Evolutionary conservation across 2,888 invertebrate genomes (phyloP).

Genomic region (Chalcis sispes): DNA sequence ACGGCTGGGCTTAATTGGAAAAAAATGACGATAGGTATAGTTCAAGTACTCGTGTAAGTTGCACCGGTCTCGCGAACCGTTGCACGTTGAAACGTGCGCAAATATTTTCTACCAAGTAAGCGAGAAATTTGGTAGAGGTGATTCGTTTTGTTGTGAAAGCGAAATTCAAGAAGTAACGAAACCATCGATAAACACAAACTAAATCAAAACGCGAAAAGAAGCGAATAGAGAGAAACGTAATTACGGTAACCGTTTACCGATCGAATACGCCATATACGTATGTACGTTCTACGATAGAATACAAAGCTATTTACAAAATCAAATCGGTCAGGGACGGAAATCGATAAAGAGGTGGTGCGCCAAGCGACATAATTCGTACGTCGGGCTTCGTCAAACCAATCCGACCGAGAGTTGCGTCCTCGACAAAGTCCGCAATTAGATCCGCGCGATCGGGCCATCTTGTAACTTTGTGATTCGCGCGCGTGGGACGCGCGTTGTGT

Average conservation of each 20-base stretch:
- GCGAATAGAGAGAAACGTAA: no score
- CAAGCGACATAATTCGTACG: constrained; percentile 1
- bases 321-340: constrained; percentile 12
- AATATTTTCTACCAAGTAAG: no score
- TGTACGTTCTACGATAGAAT: not conserved
- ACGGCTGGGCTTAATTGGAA: constrained; percentile 22
- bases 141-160: no score
- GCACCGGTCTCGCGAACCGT: no score
- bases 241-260: no score
- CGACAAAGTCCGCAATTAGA: constrained; percentile 31
- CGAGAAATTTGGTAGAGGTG: no score
- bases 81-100: no score
- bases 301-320: not conserved
- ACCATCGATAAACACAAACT: no score
- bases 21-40: constrained; percentile 13
- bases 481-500: not conserved
- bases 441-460: constrained; percentile 7
- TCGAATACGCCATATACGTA: no score
- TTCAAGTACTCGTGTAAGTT: no score
- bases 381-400: not conserved
- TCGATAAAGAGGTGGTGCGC: not conserved
- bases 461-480: constrained; percentile 29
- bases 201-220: no score
- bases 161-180: no score
- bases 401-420: not conserved